Conservation (phyloP, 2,113 vertebrate genomes). For the Gymnobelideus leadbeateri region DNA sequence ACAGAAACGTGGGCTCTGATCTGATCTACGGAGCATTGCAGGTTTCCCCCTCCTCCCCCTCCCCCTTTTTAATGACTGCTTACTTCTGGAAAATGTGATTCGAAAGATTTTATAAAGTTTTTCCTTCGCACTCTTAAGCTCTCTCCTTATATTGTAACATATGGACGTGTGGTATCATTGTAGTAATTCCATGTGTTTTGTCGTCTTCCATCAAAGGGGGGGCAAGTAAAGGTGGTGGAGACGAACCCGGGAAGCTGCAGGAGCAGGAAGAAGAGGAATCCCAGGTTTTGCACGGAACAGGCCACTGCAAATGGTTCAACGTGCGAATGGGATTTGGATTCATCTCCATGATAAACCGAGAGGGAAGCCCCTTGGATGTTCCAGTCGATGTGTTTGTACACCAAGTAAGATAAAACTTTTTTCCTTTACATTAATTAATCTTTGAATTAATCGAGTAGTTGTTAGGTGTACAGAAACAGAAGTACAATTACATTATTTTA, state of each 20-base stretch:
- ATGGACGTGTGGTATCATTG: background rate
- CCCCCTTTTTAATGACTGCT: conserved; percentile 53
- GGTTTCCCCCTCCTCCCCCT: background rate
- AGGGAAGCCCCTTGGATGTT: conserved; percentile 93
- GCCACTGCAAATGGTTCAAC: conserved; percentile 99
- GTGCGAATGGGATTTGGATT: conserved; percentile 99
- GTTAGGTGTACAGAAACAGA: conserved; percentile 22
- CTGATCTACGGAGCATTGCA: conserved; percentile 63
- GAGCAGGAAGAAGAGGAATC: conserved; percentile 91
- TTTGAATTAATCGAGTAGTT: conserved; percentile 2
- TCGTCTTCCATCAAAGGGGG: conserved; percentile 88
- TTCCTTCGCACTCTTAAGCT: conserved; percentile 19
- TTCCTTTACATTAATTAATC: background rate
- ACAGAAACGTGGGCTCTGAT: conserved; percentile 81
- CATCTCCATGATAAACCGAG: conserved; percentile 98
- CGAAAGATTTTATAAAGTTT: background rate
- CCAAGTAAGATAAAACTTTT: conserved; percentile 93
- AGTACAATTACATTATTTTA: background rate
- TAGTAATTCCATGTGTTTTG: conserved; percentile 39
- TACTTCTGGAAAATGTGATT: background rate
- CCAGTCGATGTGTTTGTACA: conserved; percentile 99
- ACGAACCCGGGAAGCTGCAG: conserved; percentile 91
- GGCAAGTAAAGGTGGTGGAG: conserved; percentile 95
- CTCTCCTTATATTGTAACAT: background rate
- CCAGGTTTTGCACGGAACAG: conserved; percentile 93